Evolutionary conservation across 2,113 vertebrate species (phyloP).

Genomic region (Callospermophilus lateralis): DNA sequence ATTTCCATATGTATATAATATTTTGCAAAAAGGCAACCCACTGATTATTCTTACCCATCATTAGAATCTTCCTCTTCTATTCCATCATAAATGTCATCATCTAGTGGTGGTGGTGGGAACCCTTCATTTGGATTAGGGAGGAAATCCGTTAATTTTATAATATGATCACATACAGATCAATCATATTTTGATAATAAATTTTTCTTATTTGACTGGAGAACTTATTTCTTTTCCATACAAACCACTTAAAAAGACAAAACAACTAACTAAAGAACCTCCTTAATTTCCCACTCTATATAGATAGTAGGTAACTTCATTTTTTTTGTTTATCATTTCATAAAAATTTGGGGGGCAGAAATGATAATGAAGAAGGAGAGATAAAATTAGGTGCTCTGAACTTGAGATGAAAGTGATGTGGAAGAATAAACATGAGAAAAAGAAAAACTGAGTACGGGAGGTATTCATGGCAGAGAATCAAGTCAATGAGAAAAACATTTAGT

Average conservation of each 20-base stretch:
- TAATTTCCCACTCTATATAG: background rate
- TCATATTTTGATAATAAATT: slow-evolving; percentile 13
- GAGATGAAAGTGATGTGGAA: background rate
- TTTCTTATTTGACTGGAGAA: background rate
- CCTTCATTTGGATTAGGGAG: slow-evolving; percentile 81
- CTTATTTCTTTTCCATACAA: background rate
- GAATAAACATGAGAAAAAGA: background rate
- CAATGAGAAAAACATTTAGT: background rate
- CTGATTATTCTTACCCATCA: slow-evolving; percentile 87
- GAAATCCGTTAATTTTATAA: slow-evolving; percentile 62
- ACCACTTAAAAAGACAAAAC: background rate
- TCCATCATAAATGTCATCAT: slow-evolving; percentile 94
- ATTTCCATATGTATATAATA: background rate
- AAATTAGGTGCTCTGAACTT: background rate
- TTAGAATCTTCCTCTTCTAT: slow-evolving; percentile 88
- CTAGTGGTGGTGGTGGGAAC: slow-evolving; percentile 88
- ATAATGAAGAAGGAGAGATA: background rate
- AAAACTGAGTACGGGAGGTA: background rate
- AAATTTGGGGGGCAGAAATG: background rate
- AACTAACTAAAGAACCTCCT: background rate
- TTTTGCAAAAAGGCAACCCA: background rate
- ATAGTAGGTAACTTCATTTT: background rate
- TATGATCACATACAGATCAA: background rate
- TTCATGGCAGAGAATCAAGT: background rate
- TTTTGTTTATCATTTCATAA: background rate